A percentile compares a stretch with the other conserved stretches of the same genome.
Evolutionary conservation across 2,888 invertebrate species (phyloP).

Genomic region (Rhingia rostrata): DNA sequence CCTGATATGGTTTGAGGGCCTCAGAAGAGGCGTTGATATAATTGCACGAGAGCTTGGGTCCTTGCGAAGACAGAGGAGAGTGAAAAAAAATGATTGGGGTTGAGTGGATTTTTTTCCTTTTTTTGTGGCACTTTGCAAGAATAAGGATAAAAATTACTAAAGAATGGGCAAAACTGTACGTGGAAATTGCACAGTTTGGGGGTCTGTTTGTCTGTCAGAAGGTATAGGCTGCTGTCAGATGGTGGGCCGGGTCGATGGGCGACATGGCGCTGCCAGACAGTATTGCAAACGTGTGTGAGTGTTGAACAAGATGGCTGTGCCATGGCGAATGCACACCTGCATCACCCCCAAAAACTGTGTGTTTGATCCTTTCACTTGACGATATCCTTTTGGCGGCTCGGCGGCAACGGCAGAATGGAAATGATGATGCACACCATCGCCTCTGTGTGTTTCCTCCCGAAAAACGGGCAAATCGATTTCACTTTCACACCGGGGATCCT

Average conservation of each 20-base stretch:
- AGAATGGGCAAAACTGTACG: slow-evolving; percentile 46
- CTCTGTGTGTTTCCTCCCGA: slow-evolving; percentile 65
- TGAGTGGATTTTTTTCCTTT: background rate
- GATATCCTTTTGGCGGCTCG: slow-evolving; percentile 71
- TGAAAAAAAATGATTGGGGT: slow-evolving; percentile 24
- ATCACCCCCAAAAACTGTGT: slow-evolving; percentile 51
- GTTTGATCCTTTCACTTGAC: slow-evolving; percentile 74
- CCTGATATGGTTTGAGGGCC: slow-evolving; percentile 58
- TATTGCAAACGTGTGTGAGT: slow-evolving; percentile 24
- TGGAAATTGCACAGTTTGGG: slow-evolving; percentile 63
- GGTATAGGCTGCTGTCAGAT: slow-evolving; percentile 54
- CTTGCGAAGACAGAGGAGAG: slow-evolving; percentile 12
- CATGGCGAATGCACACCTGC: slow-evolving; percentile 64
- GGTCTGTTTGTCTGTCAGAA: slow-evolving; percentile 67
- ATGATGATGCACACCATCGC: slow-evolving; percentile 60
- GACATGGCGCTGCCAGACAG: slow-evolving; percentile 48
- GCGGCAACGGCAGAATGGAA: slow-evolving; percentile 59
- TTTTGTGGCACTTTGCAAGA: slow-evolving; percentile 47
- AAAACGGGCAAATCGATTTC: slow-evolving; percentile 74
- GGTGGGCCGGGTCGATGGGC: slow-evolving; percentile 32
- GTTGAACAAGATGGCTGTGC: slow-evolving; percentile 70
- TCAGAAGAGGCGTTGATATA: slow-evolving; percentile 51
- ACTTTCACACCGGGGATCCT: slow-evolving; percentile 69
- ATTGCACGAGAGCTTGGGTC: slow-evolving; percentile 44
- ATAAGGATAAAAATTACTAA: slow-evolving; percentile 64